Evolutionary conservation across 2,797 vertebrate genomes (phyloP).

Genomic region (Pelobates cultripes): DNA sequence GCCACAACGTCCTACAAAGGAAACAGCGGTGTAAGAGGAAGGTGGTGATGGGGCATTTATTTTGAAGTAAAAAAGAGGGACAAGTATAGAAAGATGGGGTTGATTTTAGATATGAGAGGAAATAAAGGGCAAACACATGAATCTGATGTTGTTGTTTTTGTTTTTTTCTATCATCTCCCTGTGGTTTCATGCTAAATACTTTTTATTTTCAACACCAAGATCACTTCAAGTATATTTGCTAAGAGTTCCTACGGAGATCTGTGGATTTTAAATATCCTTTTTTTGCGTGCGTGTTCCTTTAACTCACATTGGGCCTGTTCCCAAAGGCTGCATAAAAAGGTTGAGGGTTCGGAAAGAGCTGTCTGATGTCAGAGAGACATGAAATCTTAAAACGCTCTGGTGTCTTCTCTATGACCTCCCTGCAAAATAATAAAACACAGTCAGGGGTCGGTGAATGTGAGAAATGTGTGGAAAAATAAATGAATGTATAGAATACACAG

Average conservation of each 20-base stretch:
- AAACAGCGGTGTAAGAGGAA: no score
- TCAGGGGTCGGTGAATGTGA: background rate
- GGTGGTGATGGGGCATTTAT: no score
- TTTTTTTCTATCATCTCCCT: no score
- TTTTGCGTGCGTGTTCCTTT: background rate
- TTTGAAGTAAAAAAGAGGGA: no score
- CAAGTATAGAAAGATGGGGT: no score
- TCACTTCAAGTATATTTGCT: no score
- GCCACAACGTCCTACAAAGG: conserved; percentile 83
- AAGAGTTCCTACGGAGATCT: no score
- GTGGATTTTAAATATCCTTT: background rate
- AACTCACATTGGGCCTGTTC: conserved; percentile 89
- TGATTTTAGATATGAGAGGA: no score
- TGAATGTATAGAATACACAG: background rate
- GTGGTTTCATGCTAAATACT: no score
- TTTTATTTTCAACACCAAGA: no score
- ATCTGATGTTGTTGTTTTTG: no score
- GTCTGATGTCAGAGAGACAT: conserved; percentile 88
- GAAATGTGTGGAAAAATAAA: background rate
- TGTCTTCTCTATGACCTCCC: conserved; percentile 95
- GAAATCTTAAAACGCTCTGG: conserved; percentile 93
- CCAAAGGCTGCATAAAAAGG: conserved; percentile 95
- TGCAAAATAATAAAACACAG: conserved; percentile 59
- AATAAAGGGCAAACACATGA: no score
- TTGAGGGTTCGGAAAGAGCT: conserved; percentile 76